Percentiles rank a stretch among this genome's conserved stretches.
Conservation (phyloP, 1,140 invertebrate species). For the Patella vulgata region DNA sequence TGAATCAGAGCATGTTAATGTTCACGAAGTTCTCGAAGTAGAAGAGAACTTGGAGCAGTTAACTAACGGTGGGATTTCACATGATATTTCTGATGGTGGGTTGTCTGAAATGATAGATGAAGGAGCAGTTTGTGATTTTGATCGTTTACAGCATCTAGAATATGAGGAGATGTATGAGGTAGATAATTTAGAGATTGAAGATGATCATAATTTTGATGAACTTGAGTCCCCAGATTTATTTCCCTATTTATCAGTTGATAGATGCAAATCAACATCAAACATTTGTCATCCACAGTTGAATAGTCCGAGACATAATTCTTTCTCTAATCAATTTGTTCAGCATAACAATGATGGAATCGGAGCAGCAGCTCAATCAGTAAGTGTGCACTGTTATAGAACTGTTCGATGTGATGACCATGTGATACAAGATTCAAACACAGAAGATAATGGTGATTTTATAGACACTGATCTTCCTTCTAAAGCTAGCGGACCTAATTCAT, state of each 20-base stretch:
- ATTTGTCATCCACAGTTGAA: background rate
- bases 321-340: background rate
- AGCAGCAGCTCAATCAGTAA: constrained; percentile 8
- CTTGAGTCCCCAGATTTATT: background rate
- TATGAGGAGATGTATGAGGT: constrained; percentile 8
- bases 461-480: constrained; percentile 56
- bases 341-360: background rate
- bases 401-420: background rate
- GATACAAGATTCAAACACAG: constrained; percentile 34
- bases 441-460: constrained; percentile 61
- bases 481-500: constrained; percentile 45
- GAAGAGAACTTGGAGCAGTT: too few species aligned
- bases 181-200: background rate
- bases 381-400: background rate
- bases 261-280: background rate
- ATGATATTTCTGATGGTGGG: constrained; percentile 1
- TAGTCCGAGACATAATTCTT: background rate
- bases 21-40: too few species aligned
- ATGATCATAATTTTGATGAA: background rate
- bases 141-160: constrained; percentile 13
- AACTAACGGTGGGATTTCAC: too few species aligned
- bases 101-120: constrained; percentile 35
- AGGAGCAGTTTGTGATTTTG: constrained; percentile 41
- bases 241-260: background rate
- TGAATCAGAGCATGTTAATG: too few species aligned